phyloP scores from a whole-genome alignment of 2,888 invertebrate genomes.

The Himalopsyche tibetana region DNA sequence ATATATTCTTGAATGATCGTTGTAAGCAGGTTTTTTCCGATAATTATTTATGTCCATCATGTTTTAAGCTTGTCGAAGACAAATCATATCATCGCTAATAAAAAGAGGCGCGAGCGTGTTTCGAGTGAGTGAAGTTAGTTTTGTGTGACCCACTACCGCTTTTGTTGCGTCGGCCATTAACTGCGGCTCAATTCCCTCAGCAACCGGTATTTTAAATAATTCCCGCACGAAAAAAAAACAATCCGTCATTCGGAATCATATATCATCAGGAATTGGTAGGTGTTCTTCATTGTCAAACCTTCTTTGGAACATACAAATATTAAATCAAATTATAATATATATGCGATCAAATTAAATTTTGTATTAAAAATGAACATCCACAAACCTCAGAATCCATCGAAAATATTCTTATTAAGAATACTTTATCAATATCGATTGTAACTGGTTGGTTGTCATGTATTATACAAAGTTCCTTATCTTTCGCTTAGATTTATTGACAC shows the following conservation, averaged over 20 bases:
- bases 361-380: too few relatives aligned
- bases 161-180: neutral
- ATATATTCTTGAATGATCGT: too few relatives aligned
- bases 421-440: neutral
- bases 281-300: neutral
- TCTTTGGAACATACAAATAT: neutral
- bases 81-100: conserved; percentile 1
- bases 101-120: neutral
- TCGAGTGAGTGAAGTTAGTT: neutral
- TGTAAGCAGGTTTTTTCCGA: too few relatives aligned
- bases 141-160: neutral
- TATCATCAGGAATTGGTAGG: neutral
- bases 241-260: neutral
- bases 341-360: too few relatives aligned
- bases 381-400: too few relatives aligned
- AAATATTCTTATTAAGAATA: too few relatives aligned
- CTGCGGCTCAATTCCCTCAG: neutral
- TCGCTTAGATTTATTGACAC: neutral
- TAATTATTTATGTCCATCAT: neutral
- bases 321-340: too few relatives aligned
- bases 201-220: conserved; percentile 18
- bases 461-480: neutral
- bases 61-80: neutral
- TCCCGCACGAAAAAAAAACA: neutral
- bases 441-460: neutral